Base-by-base conservation (phyloP, 1,140 invertebrate species). In the Heliothis virescens region DNA sequence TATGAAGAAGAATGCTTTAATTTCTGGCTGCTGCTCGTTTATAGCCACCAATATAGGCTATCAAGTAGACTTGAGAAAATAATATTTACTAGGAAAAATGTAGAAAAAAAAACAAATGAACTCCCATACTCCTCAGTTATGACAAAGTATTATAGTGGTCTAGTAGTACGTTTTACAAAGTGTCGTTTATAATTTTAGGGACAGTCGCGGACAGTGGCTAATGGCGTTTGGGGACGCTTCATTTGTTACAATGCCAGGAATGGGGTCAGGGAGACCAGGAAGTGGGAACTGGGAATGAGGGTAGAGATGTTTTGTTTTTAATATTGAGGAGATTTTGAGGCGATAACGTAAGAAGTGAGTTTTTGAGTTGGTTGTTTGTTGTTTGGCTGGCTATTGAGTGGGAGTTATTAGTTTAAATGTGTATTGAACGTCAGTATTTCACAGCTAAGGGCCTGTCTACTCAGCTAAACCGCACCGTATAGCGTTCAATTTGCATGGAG, bases 221-320 rank as follows among this genome's bases (percentile, higher is more conserved):
- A 71, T 71, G 48, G 18, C 7, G 3, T n/a, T 1, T 63, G 34
- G 47, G 63, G 18, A 4, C 34, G n/a, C 41, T 50, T 12, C 4
- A 48, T 41, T 41, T 41, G 16, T 13, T 41, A n/a, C 16, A 34
- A 47, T 11, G 15, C 41, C 3, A 21, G 9, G 21, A 71, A 52
- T 52, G 47, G 3, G 67, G 67, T 71, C 67, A 71, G 67, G 48
- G 67, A 18, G 21, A 52, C 41, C 67, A 71, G 67, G 67, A 71
- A 71, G 15, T 47, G 13, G 48, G 13, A 71, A 71, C 18, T 71
- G 52, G 67, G 34, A 71, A n/a, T 71, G 48, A 50, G 67, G 29
- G n/a, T 41, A 62, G 2, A 59, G n/a, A n/a, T 16, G n/a, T n/a
- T 53, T 15, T 53, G 52, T 53, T 53, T 15, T 15, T 53, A 41